phyloP scores from a whole-genome alignment of 2,797 vertebrate species.

The Capromys pilorides region DNA sequence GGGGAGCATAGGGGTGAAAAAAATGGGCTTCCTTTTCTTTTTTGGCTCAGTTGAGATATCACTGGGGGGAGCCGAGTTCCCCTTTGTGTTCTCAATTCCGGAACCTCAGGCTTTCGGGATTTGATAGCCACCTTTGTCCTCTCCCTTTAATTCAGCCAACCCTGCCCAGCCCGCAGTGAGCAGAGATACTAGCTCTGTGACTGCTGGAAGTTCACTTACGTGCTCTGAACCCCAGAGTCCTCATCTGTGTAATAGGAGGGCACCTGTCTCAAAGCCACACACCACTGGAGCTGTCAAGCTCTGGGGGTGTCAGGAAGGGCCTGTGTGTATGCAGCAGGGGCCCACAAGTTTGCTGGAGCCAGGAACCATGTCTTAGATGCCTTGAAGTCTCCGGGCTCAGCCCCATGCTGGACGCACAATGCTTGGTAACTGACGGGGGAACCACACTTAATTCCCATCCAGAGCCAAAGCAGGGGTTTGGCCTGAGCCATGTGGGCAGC shows the following conservation, averaged over 20 bases:
- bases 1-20: conserved; percentile 62
- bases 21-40: conserved; percentile 14
- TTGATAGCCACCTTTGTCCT: fast-evolving
- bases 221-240: conserved; percentile 6
- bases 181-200: not conserved
- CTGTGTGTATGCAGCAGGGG: too few relatives aligned
- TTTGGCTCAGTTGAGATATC: conserved; percentile 42
- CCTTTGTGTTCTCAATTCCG: not conserved
- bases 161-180: not conserved
- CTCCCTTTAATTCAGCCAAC: not conserved
- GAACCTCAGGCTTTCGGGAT: not conserved
- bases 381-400: not conserved
- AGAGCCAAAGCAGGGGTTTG: too few relatives aligned
- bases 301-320: too few relatives aligned
- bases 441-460: not conserved
- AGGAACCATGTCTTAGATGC: not conserved
- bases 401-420: not conserved
- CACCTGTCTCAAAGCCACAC: not conserved
- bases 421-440: too few relatives aligned
- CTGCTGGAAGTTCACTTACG: not conserved
- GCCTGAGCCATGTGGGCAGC: not conserved
- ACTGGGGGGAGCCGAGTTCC: not conserved
- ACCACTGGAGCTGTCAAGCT: not conserved
- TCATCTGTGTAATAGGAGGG: not conserved
- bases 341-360: not conserved